Base-by-base conservation (phyloP, 2,888 invertebrate species). In the Eubasilissa splendida region DNA sequence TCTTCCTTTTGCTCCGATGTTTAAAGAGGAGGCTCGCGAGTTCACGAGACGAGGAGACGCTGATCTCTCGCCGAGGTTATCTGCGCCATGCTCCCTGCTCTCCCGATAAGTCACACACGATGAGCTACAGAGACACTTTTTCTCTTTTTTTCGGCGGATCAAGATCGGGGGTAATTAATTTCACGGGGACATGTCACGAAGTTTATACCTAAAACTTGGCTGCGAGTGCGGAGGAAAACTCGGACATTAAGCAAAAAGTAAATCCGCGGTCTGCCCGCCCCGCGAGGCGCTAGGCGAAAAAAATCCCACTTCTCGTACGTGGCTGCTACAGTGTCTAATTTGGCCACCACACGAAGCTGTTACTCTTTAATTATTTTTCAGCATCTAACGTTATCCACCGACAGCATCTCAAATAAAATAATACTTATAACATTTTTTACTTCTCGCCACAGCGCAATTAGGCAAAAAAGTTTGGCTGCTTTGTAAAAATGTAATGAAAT, bases 71-170 rank as follows among this genome's bases (percentile, higher is more conserved):
- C 4, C 42, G 66, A 54, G 76, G 76, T 76, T 76, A 76, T 76
- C 76, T 66, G 73, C 58, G 22, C 10, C n/a, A 12, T 56, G 12
- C 54, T 73, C 74, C 60, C 74, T 74, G n/a, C 59, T 10, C 12
- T 14, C 66, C 52, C 65, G 76, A 76, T 76, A 76, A 76, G 76
- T 76, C 76, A 76, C 66, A 76, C 63, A 76, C 66, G 66, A 76
- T 76, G 76, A 54, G 63, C 76, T 22, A 11, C 63, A 42, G 59
- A 31, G 66, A 22, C n/a, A 54, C 66, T 53, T 66, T 66, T 54
- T 77, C 77, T 42, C 58, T 70, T 42, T 77, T 77, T 70, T 70
- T 50, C 31, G 31, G 42, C 42, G 42, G 42, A 42, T 42, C 42
- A 66, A 56, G 42, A 52, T 31, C 50, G n/a, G 56, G 52, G 22